These are phyloP conservation scores for Hassar affinis DNA, from an alignment of 2,113 vertebrate genomes.

Conservation along the genomic window DNA sequence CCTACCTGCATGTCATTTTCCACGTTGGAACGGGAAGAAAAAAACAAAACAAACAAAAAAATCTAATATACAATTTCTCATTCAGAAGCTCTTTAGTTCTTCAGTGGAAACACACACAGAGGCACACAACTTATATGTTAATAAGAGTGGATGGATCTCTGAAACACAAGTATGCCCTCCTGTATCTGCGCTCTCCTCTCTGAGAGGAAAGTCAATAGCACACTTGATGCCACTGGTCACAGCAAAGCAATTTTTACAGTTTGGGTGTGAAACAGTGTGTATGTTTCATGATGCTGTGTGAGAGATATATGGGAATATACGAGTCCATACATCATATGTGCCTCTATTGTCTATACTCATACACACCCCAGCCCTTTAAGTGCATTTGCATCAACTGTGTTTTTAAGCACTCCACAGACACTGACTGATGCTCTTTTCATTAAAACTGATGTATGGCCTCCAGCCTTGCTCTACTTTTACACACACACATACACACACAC, in stretches of 20 bases:
- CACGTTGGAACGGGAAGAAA: neutral
- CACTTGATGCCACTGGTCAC: neutral
- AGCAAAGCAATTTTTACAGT: conserved; percentile 9
- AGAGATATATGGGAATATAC: neutral
- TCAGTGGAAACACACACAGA: neutral
- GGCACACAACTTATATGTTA: neutral
- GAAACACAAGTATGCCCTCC: neutral
- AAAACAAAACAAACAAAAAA: neutral
- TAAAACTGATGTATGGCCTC: conserved; percentile 38
- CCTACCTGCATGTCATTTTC: neutral
- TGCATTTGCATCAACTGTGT: conserved; percentile 4
- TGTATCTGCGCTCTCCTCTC: neutral
- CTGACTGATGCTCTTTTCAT: conserved; percentile 26
- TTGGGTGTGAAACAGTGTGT: neutral
- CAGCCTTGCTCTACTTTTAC: neutral
- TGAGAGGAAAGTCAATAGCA: neutral
- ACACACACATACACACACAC: conserved; percentile 1
- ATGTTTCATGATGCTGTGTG: neutral
- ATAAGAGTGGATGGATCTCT: neutral
- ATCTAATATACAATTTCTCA: neutral
- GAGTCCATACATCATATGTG: neutral
- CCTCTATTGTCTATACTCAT: neutral
- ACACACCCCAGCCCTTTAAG: neutral
- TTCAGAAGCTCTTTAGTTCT: conserved; percentile 10
- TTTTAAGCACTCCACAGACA: neutral